Conservation (phyloP, 2,888 invertebrate species). For the Perdita meconis region DNA sequence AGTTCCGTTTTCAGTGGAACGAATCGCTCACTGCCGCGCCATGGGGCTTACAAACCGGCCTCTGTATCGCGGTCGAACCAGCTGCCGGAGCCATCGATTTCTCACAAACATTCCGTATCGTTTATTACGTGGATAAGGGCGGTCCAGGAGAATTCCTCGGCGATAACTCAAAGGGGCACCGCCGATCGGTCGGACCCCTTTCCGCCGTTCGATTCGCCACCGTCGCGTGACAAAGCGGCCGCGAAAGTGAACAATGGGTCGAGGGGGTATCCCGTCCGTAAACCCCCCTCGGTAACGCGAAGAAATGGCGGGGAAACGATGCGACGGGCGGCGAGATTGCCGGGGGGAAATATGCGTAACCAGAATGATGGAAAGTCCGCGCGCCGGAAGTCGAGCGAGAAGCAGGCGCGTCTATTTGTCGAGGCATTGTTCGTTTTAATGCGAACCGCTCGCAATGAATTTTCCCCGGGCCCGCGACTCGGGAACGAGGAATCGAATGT, state of each 20-base stretch:
- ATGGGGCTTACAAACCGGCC: slow-evolving; percentile 20
- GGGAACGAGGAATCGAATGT: neutral
- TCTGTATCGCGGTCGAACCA: slow-evolving; percentile 21
- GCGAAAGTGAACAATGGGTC: neutral
- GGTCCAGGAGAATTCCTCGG: slow-evolving; percentile 33
- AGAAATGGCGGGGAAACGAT: slow-evolving; percentile 1
- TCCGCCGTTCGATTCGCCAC: slow-evolving; percentile 7
- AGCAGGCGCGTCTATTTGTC: neutral
- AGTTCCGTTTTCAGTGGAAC: slow-evolving; percentile 6
- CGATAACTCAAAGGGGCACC: slow-evolving; percentile 44
- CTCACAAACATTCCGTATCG: slow-evolving; percentile 30
- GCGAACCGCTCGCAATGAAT: neutral
- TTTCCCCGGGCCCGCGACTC: neutral
- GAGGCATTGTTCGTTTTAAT: neutral
- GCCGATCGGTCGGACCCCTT: slow-evolving; percentile 3
- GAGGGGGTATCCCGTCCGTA: slow-evolving; percentile 12
- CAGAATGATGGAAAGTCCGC: neutral
- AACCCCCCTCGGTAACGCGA: neutral
- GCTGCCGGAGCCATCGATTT: slow-evolving; percentile 48
- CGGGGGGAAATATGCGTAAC: neutral
- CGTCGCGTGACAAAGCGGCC: slow-evolving; percentile 9
- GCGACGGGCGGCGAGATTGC: slow-evolving; percentile 10
- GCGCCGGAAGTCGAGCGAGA: neutral
- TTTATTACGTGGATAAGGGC: slow-evolving; percentile 49
- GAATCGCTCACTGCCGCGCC: slow-evolving; percentile 27